phyloP scores from a whole-genome alignment of 2,797 vertebrate species.

The Micrastur ruficollis region DNA sequence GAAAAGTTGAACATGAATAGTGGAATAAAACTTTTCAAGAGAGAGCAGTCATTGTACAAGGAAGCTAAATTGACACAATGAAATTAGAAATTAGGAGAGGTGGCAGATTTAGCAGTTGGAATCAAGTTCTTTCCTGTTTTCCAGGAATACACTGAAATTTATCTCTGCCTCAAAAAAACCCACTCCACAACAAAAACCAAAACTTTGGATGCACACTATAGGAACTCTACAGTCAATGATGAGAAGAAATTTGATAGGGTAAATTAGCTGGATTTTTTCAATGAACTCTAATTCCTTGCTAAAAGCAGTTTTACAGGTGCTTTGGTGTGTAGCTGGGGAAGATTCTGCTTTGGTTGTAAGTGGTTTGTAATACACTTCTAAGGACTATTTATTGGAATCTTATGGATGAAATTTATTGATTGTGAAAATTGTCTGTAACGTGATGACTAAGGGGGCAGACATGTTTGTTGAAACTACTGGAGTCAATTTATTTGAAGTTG shows the following conservation, averaged over 20 bases:
- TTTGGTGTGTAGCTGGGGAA: constrained; percentile 28
- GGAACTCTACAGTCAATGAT: not conserved
- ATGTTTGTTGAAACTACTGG: not conserved
- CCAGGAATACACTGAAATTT: not conserved
- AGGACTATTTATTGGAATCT: not conserved
- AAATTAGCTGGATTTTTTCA: not conserved
- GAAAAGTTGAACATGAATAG: not conserved
- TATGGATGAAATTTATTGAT: not conserved
- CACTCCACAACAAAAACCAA: not conserved
- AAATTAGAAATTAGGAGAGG: not conserved
- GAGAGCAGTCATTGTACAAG: not conserved
- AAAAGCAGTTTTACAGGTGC: not conserved
- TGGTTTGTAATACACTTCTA: not conserved
- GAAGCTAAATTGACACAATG: not conserved
- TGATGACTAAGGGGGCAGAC: not conserved
- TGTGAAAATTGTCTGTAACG: not conserved
- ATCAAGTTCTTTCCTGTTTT: not conserved
- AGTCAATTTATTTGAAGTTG: not conserved
- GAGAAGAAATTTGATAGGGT: not conserved
- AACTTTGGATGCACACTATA: not conserved
- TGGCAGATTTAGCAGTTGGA: not conserved
- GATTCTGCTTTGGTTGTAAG: not conserved
- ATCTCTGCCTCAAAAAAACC: not conserved
- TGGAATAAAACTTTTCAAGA: not conserved
- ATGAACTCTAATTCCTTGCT: not conserved